Conservation (phyloP, 2,113 vertebrate genomes). For the Colistium nudipinnis region DNA sequence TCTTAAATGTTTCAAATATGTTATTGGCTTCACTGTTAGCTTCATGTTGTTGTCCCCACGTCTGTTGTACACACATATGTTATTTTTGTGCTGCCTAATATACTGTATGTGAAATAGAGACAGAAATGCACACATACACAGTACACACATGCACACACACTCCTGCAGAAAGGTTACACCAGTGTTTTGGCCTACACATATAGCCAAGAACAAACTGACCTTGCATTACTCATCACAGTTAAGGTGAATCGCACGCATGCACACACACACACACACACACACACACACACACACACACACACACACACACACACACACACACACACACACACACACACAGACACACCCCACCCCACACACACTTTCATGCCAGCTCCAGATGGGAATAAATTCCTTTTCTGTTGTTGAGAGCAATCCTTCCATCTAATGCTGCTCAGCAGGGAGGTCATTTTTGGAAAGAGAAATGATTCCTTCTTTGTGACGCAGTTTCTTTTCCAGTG, state of each 20-base stretch:
- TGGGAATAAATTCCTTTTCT: slow-evolving; percentile 47
- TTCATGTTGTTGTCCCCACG: too few species aligned
- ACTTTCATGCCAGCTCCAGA: slow-evolving; percentile 28
- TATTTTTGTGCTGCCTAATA: neutral
- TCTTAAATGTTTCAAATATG: neutral
- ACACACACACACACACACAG: neutral
- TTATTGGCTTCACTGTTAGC: too few species aligned
- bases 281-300: neutral
- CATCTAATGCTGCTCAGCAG: slow-evolving; percentile 36
- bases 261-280: neutral
- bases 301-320: neutral
- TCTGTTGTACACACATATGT: neutral
- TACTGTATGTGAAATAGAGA: slow-evolving; percentile 2
- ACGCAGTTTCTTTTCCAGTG: slow-evolving; percentile 3
- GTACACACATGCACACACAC: neutral
- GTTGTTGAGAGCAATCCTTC: slow-evolving; percentile 47
- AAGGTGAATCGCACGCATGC: slow-evolving; percentile 25
- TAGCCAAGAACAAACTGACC: slow-evolving; percentile 27
- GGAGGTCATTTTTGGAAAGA: slow-evolving; percentile 43
- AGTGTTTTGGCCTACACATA: too few species aligned
- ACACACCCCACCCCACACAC: neutral
- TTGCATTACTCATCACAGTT: slow-evolving; percentile 21
- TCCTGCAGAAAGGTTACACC: too few species aligned
- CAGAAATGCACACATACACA: neutral
- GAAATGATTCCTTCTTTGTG: neutral